Evolutionary conservation across 2,888 invertebrate species (phyloP).

Genomic region (Limulus polyphemus): DNA sequence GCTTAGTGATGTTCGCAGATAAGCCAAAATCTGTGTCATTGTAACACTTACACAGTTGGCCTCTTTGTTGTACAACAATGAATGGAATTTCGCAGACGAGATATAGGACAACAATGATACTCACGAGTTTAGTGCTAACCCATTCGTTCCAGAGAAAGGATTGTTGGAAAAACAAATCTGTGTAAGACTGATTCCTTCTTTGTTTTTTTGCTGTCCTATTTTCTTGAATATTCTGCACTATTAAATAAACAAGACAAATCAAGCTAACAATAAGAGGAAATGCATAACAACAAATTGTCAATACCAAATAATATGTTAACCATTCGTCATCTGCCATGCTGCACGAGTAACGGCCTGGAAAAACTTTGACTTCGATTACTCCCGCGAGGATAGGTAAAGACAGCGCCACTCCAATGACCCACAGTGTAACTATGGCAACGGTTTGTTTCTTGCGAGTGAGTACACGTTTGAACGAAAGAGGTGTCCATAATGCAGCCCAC

Average conservation of each 20-base stretch:
- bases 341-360: conserved; percentile 10
- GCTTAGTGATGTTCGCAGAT: neutral
- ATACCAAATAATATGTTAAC: conserved; percentile 4
- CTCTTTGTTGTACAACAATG: conserved; percentile 2
- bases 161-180: conserved; percentile 17
- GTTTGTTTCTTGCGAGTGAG: conserved; percentile 1
- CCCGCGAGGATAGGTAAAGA: conserved; percentile 5
- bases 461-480: neutral
- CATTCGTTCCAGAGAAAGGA: conserved; percentile 18
- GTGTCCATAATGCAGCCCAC: conserved; percentile 6
- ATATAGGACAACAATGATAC: conserved; percentile 6
- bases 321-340: conserved; percentile 4
- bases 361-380: conserved; percentile 6
- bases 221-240: conserved; percentile 6
- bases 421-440: conserved; percentile 1
- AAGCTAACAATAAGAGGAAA: conserved; percentile 2
- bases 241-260: conserved; percentile 1
- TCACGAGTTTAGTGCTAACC: conserved; percentile 10
- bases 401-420: neutral
- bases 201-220: conserved; percentile 6
- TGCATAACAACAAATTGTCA: conserved; percentile 1
- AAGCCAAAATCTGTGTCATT: neutral
- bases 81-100: conserved; percentile 9
- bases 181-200: conserved; percentile 8
- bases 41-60: neutral